Evolutionary conservation across 1,140 invertebrate species (phyloP).

Genomic region (Trissolcus basalis): DNA sequence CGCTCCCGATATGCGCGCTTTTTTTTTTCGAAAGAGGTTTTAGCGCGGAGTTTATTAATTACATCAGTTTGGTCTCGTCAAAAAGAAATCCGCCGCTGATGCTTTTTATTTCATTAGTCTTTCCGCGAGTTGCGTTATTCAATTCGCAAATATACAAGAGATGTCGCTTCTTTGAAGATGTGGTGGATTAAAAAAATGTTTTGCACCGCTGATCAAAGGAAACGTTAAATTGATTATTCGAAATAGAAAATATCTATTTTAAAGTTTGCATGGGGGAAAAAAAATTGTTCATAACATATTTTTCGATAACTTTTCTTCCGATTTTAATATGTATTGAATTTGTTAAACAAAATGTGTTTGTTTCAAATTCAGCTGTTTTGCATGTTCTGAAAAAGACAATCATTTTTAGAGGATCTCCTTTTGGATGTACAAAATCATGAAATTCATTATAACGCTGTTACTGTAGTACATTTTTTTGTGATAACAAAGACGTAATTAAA

Average conservation of each 20-base stretch:
- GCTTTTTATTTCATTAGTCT: slow-evolving; percentile 24
- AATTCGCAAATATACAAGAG: slow-evolving; percentile 10
- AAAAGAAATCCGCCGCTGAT: slow-evolving; percentile 10
- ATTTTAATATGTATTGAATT: too few species aligned
- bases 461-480: neutral
- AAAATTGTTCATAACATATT: too few species aligned
- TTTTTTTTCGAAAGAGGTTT: neutral
- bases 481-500: slow-evolving; percentile 11
- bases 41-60: slow-evolving; percentile 32
- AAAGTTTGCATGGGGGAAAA: too few species aligned
- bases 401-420: too few species aligned
- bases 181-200: too few species aligned
- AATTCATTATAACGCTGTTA: too few species aligned
- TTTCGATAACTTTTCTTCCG: too few species aligned
- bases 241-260: neutral
- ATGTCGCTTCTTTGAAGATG: slow-evolving; percentile 3
- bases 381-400: too few species aligned
- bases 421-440: too few species aligned
- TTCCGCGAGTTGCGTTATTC: slow-evolving; percentile 17
- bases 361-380: too few species aligned
- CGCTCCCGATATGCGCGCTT: slow-evolving; percentile 11
- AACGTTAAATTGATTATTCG: neutral
- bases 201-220: too few species aligned
- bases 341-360: too few species aligned
- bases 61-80: slow-evolving; percentile 24